A percentile compares a stretch with the other conserved stretches of the same genome.
phyloP scores from a whole-genome alignment of 1,140 invertebrate species.

The Elysia chlorotica region DNA sequence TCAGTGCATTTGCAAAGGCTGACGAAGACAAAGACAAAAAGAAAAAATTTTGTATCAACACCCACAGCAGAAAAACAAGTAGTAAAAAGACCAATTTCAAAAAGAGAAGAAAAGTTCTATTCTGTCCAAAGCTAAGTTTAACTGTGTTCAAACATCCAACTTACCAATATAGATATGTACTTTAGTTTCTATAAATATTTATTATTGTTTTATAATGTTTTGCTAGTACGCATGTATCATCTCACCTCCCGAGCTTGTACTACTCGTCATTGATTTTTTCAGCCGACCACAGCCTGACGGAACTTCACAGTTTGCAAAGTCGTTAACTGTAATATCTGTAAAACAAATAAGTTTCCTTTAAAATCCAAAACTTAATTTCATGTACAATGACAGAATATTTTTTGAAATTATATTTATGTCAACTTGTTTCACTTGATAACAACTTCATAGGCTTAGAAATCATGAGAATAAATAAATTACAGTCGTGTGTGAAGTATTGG shows the following conservation, averaged over 20 bases:
- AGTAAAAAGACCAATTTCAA: too few species aligned
- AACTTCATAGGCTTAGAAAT: background rate
- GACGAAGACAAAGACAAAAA: too few species aligned
- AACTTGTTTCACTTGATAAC: too few species aligned
- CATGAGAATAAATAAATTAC: background rate
- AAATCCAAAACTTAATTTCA: too few species aligned
- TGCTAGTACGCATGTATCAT: background rate
- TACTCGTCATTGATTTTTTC: constrained; percentile 66
- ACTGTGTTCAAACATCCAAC: too few species aligned
- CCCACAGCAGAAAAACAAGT: background rate
- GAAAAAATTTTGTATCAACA: background rate
- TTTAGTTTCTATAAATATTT: constrained; percentile 7
- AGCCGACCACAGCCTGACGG: constrained; percentile 53
- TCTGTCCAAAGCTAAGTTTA: background rate
- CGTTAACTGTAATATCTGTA: constrained; percentile 72
- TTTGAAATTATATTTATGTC: too few species aligned
- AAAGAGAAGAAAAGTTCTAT: background rate
- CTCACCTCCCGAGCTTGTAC: constrained; percentile 21
- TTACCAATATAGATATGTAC: too few species aligned
- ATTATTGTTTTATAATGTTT: background rate
- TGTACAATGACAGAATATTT: too few species aligned
- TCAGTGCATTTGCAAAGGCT: too few species aligned
- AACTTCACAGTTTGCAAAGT: constrained; percentile 59
- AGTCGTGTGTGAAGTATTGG: too few species aligned
- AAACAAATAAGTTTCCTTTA: too few species aligned